These are phyloP conservation scores for Chamaea fasciata DNA, from an alignment of 2,113 vertebrate species.

Conservation along the genomic window DNA sequence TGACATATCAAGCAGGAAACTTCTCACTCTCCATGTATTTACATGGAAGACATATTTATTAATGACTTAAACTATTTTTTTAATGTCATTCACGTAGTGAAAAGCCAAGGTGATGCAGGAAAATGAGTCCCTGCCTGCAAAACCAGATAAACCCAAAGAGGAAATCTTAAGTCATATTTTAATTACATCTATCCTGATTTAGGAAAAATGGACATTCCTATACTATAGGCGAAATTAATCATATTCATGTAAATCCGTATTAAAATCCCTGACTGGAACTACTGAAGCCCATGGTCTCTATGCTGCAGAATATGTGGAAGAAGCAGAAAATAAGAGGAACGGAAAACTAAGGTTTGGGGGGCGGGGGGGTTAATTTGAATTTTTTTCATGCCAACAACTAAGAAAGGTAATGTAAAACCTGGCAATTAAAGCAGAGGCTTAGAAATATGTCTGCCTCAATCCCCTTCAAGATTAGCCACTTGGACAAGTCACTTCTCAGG, in stretches of 20 bases:
- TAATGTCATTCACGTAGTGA: neutral
- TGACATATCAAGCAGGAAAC: neutral
- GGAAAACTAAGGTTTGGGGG: neutral
- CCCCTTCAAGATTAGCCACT: neutral
- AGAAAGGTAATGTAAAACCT: neutral
- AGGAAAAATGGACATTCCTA: neutral
- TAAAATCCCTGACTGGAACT: neutral
- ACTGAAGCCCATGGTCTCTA: neutral
- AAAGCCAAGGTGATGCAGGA: neutral
- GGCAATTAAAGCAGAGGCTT: constrained; percentile 21
- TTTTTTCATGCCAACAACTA: neutral
- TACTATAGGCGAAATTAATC: neutral
- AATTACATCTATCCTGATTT: neutral
- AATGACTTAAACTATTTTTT: neutral
- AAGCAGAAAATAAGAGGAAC: neutral
- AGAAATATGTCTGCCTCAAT: constrained; percentile 10
- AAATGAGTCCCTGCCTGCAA: neutral
- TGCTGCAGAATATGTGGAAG: neutral
- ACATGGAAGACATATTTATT: neutral
- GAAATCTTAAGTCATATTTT: neutral
- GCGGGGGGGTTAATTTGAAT: neutral
- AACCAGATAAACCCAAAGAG: neutral
- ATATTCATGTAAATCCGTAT: neutral
- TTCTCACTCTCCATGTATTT: neutral
- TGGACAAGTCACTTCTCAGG: neutral